phyloP scores from a whole-genome alignment of 2,797 vertebrate genomes.

The Malacoraja senta region DNA sequence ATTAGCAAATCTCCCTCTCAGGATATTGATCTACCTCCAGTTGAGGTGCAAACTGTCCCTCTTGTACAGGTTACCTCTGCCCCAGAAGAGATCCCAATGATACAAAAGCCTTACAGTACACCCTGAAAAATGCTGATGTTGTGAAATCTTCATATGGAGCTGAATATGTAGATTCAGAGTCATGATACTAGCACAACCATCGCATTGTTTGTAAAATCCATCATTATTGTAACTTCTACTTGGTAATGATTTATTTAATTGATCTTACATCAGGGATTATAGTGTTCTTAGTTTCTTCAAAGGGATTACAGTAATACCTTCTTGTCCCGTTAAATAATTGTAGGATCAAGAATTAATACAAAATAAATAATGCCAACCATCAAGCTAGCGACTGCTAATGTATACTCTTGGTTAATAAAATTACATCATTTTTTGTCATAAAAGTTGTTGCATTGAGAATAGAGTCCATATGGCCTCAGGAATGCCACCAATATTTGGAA shows the following conservation, averaged over 20 bases:
- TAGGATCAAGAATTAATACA: not conserved
- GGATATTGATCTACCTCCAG: no score
- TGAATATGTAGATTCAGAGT: not conserved
- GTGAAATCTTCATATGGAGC: no score
- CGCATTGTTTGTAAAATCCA: not conserved
- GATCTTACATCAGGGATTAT: not conserved
- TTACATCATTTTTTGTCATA: not conserved
- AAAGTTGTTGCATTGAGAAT: not conserved
- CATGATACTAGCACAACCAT: not conserved
- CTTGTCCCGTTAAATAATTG: not conserved
- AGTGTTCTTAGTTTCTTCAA: not conserved
- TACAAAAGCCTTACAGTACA: no score
- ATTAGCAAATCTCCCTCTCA: no score
- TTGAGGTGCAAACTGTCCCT: no score
- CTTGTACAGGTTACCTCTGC: no score
- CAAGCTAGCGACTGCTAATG: not conserved
- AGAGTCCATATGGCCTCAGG: not conserved
- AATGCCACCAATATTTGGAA: slow-evolving; percentile 9
- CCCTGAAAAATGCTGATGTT: no score
- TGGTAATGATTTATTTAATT: not conserved
- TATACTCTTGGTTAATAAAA: not conserved
- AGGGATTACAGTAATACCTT: not conserved
- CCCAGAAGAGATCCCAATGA: no score
- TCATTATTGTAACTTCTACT: not conserved
- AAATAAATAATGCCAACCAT: not conserved